Base-by-base conservation (phyloP, 2,113 vertebrate genomes). In the Lepus americanus region DNA sequence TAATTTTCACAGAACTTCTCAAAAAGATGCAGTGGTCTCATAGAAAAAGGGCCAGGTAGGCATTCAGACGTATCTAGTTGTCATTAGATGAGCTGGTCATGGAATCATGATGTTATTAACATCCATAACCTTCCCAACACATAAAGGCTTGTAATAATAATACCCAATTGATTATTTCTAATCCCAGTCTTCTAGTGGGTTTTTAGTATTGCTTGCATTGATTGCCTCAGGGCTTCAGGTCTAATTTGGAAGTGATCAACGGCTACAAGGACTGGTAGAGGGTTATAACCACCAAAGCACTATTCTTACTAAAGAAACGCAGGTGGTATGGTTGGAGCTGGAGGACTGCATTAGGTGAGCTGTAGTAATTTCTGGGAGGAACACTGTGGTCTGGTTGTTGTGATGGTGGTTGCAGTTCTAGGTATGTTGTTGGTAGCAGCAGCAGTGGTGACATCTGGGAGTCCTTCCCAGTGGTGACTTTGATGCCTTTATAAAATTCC, bases 251-350 rank as follows among this genome's bases (percentile, higher is more conserved):
- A 19, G 9, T 95, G 31, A 63, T 20, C 69, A 5, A 61, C 10
- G 61, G 31, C 6, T 5, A 10, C 55, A 78, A n/a, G 5, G 13
- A 19, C n/a, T 77, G 14, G 13, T 14, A 13, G 63, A 55, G 7
- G 36, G 2, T 0, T 20, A 3, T 0, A 76, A 13, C 4, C 10
- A 63, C 1, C 27, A 51, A 59, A 59, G 4, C 19, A 19, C 55
- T 19, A 44, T 80, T 94, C 9, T 64, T 16, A 27, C 14, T 69
- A 29, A 23, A 80, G 27, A 66, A 78, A 84, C 10, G 4, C 13
- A 49, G 23, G 9, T 53, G 7, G 14, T 79, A 6, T 76, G 23
- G 49, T 83, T 23, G 89, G 49, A 79, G 39, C 31, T 74, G 78
- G 27, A 25, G 0, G 74, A 6, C 9, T 55, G 0, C 39, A 63